Conservation (phyloP, 2,797 vertebrate genomes). For the Crocodylus rhombifer region DNA sequence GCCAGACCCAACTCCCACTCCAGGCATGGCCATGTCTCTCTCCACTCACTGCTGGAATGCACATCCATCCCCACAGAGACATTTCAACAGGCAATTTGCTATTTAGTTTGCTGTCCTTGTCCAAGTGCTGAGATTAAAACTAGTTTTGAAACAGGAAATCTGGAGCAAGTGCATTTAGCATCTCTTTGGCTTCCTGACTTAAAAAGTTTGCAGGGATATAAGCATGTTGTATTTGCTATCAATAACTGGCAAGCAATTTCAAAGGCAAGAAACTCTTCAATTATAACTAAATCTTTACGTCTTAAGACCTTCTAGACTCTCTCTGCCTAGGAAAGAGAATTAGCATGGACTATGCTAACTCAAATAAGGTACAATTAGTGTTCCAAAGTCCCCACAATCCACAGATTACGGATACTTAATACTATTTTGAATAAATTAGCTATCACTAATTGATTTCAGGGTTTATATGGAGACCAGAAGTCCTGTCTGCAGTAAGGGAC, state of each 20-base stretch:
- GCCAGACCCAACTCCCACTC: background rate
- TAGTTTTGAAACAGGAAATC: constrained; percentile 29
- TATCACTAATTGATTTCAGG: fast-evolving
- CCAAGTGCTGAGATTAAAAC: constrained; percentile 17
- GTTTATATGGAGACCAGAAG: background rate
- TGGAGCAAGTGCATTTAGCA: background rate
- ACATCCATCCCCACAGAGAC: background rate
- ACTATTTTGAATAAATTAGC: background rate
- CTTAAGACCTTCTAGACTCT: background rate
- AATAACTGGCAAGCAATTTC: background rate
- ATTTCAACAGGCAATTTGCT: constrained; percentile 11
- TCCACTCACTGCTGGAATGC: background rate
- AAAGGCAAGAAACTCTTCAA: background rate
- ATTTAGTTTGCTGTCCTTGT: constrained; percentile 63
- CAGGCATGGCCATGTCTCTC: background rate
- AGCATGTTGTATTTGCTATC: too few relatives aligned
- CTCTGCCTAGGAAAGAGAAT: background rate
- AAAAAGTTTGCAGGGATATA: too few relatives aligned
- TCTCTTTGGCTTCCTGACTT: too few relatives aligned
- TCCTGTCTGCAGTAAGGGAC: background rate
- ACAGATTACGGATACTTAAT: background rate
- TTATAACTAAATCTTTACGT: fast-evolving
- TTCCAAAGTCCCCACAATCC: background rate
- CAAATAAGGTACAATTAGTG: constrained; percentile 36
- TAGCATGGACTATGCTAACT: constrained; percentile 13